Percentiles rank a stretch among this genome's conserved stretches.
phyloP scores from a whole-genome alignment of 2,888 invertebrate genomes.

The Trimorus sp. region DNA sequence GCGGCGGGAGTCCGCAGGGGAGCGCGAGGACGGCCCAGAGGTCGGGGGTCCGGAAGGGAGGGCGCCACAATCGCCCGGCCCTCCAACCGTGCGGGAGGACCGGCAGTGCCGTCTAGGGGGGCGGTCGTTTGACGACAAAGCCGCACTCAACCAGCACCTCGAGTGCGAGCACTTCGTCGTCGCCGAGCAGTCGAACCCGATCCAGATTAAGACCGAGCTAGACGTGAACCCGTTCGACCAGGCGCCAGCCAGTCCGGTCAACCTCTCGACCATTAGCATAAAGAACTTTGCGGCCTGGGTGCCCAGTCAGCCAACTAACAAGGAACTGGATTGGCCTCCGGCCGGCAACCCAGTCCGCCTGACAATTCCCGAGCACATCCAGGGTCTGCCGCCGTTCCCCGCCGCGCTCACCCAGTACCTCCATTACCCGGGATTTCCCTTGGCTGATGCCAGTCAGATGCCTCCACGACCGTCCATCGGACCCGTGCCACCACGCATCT shows the following conservation, averaged over 20 bases:
- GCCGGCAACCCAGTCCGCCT: slow-evolving; percentile 34
- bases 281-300: slow-evolving; percentile 78
- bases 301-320: slow-evolving; percentile 69
- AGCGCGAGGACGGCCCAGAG: slow-evolving; percentile 66
- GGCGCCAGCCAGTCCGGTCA: slow-evolving; percentile 75
- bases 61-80: slow-evolving; percentile 67
- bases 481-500: slow-evolving; percentile 85
- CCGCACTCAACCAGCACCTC: slow-evolving; percentile 74
- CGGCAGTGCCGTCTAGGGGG: slow-evolving; percentile 78
- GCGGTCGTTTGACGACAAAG: slow-evolving; percentile 75
- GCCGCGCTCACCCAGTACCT: slow-evolving; percentile 79
- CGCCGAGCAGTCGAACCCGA: slow-evolving; percentile 55
- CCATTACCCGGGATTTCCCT: slow-evolving; percentile 83
- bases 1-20: too few relatives aligned
- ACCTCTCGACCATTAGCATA: slow-evolving; percentile 76
- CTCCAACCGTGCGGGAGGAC: slow-evolving; percentile 55
- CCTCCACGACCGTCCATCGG: slow-evolving; percentile 83
- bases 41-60: slow-evolving; percentile 71
- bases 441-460: slow-evolving; percentile 80
- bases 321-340: slow-evolving; percentile 68
- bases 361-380: slow-evolving; percentile 70
- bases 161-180: slow-evolving; percentile 75
- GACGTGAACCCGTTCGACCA: slow-evolving; percentile 74
- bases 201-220: slow-evolving; percentile 66
- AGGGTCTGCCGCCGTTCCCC: slow-evolving; percentile 74